These are phyloP conservation scores for Grammomys surdaster DNA, from an alignment of 2,113 vertebrate genomes.

Conservation along the genomic window DNA sequence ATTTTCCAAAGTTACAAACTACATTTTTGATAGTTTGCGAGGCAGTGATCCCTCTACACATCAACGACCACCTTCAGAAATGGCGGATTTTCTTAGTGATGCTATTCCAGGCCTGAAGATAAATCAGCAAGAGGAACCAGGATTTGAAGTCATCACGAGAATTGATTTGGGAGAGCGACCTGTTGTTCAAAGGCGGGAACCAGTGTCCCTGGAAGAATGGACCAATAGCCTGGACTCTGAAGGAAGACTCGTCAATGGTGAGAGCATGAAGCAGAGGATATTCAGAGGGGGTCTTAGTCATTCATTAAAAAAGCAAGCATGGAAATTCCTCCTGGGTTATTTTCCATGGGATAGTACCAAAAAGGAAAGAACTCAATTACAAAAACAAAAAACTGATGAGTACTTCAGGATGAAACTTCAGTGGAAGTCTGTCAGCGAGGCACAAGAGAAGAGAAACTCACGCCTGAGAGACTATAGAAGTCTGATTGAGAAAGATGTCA, in stretches of 20 bases:
- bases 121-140: conserved; percentile 98
- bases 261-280: conserved; percentile 90
- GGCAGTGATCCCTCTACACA: no score
- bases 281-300: conserved; percentile 97
- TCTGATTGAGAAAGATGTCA: conserved; percentile 88
- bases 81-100: no score
- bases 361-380: conserved; percentile 92
- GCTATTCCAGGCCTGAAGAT: conserved; percentile 94
- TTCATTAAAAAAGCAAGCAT: conserved; percentile 93
- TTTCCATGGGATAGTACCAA: conserved; percentile 95
- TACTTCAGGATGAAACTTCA: conserved; percentile 95
- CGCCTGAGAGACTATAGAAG: conserved; percentile 95
- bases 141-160: conserved; percentile 98
- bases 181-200: conserved; percentile 90
- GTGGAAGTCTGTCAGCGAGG: conserved; percentile 97
- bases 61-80: no score
- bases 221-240: conserved; percentile 89
- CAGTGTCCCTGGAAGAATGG: conserved; percentile 93
- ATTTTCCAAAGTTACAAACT: conserved; percentile 75
- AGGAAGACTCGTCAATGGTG: conserved; percentile 76
- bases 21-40: no score
- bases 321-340: conserved; percentile 96
- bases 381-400: conserved; percentile 95
- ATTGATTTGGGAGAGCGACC: conserved; percentile 94
- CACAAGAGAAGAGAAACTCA: conserved; percentile 97